Percentiles rank a stretch among this genome's conserved stretches.
phyloP scores from a whole-genome alignment of 2,888 invertebrate genomes.

The Epiblema foenella region DNA sequence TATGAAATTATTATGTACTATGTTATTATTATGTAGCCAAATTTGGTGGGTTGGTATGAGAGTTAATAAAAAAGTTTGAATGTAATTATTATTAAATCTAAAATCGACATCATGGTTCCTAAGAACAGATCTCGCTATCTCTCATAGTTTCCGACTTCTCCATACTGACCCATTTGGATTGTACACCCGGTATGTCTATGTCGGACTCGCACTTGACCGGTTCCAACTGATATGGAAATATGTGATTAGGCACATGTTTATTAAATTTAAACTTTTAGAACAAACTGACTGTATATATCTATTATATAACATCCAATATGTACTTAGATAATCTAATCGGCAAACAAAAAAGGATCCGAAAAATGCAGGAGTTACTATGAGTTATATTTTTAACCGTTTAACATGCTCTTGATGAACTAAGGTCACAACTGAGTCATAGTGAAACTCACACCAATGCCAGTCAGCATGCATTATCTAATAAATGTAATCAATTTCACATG shows the following conservation, averaged over 20 bases:
- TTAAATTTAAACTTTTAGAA: background rate
- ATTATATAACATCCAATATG: background rate
- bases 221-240: background rate
- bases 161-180: no score
- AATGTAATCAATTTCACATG: slow-evolving; percentile 40
- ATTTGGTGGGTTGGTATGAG: no score
- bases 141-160: no score
- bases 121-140: no score
- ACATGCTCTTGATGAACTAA: background rate
- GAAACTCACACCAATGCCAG: slow-evolving; percentile 26
- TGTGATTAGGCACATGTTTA: background rate
- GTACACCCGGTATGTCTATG: no score
- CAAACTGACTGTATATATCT: background rate
- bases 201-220: no score
- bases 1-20: no score
- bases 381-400: background rate
- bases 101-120: no score
- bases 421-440: slow-evolving; percentile 8
- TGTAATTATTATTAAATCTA: no score
- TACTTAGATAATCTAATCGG: background rate
- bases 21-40: no score
- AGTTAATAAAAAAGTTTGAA: no score
- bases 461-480: slow-evolving; percentile 29
- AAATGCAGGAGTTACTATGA: background rate
- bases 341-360: background rate